phyloP scores from a whole-genome alignment of 2,888 invertebrate species.

The Diarsia mendica region DNA sequence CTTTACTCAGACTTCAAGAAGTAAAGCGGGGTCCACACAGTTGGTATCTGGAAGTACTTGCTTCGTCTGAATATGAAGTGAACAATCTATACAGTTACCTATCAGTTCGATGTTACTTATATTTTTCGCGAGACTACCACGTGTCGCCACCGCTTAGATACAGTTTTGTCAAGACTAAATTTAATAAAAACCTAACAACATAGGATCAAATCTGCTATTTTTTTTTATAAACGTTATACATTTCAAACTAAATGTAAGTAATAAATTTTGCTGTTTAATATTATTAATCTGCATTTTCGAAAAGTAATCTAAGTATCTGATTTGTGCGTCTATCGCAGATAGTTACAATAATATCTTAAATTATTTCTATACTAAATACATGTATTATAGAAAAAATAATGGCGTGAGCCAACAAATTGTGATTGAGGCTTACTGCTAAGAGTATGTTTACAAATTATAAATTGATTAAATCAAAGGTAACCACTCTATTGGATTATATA shows the following conservation, averaged over 20 bases:
- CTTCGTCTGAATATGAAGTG: constrained; percentile 11
- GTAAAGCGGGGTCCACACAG: constrained; percentile 61
- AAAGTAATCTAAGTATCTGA: constrained; percentile 64
- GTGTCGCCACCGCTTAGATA: constrained; percentile 51
- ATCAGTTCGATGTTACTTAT: background rate
- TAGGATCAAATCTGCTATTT: background rate
- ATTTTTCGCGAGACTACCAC: constrained; percentile 8
- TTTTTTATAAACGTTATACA: constrained; percentile 26
- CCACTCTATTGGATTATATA: constrained; percentile 64
- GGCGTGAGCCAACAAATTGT: constrained; percentile 74
- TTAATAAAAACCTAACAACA: constrained; percentile 60
- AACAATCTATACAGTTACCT: constrained; percentile 6
- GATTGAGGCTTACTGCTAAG: constrained; percentile 74
- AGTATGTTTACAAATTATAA: constrained; percentile 68
- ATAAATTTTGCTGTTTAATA: constrained; percentile 38
- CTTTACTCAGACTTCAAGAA: constrained; percentile 78
- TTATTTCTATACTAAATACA: constrained; percentile 78
- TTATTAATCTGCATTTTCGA: constrained; percentile 54
- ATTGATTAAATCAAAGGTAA: constrained; percentile 63
- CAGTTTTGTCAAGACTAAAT: constrained; percentile 83
- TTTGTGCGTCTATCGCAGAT: constrained; percentile 77
- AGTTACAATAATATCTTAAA: constrained; percentile 78
- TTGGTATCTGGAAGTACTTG: constrained; percentile 36
- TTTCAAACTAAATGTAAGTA: constrained; percentile 56
- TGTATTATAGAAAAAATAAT: constrained; percentile 71